Conservation (phyloP, 2,888 invertebrate species). For the Heliconius erato region DNA sequence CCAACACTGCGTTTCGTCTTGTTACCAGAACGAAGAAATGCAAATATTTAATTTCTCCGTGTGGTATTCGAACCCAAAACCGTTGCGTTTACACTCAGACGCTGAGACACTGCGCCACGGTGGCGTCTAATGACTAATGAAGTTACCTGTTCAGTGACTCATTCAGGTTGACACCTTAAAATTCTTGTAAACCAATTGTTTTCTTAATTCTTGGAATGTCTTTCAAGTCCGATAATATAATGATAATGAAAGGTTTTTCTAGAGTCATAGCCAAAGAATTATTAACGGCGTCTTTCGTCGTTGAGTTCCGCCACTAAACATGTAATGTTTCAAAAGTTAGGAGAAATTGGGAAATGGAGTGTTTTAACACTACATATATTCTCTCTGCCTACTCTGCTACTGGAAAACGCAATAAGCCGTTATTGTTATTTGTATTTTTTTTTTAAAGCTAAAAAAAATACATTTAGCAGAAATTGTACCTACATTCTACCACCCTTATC, state of each 20-base stretch:
- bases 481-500: no score
- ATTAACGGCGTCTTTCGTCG: not conserved
- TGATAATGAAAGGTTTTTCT: not conserved
- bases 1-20: not conserved
- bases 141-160: not conserved
- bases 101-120: not conserved
- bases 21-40: not conserved
- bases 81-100: not conserved
- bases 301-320: no score
- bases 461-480: no score
- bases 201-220: not conserved
- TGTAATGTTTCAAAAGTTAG: not conserved
- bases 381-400: no score
- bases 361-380: no score
- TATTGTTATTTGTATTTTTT: no score
- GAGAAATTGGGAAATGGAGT: no score
- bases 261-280: not conserved
- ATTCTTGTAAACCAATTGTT: constrained; percentile 6
- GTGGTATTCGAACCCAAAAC: not conserved
- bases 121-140: not conserved
- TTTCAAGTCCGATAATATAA: not conserved
- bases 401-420: no score
- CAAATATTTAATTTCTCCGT: not conserved
- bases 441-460: no score
- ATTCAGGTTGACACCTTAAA: not conserved